phyloP scores from a whole-genome alignment of 2,113 vertebrate species.

The Mormyrus iriodes region DNA sequence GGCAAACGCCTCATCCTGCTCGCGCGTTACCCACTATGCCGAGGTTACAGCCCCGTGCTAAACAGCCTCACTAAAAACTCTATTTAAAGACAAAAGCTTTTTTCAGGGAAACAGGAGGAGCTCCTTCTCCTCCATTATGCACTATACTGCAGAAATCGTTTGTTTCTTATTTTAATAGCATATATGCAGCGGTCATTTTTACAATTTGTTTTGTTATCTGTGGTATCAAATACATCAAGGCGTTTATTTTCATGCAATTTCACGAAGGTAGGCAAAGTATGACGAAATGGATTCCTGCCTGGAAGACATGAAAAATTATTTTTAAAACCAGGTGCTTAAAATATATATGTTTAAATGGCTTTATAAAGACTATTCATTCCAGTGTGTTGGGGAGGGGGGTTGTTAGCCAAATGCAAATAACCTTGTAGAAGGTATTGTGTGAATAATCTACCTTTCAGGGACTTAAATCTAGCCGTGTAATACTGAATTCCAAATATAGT shows the following conservation, averaged over 20 bases:
- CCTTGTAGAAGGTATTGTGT: slow-evolving; percentile 18
- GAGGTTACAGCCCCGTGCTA: background rate
- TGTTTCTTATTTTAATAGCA: background rate
- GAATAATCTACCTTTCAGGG: slow-evolving; percentile 25
- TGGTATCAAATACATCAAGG: background rate
- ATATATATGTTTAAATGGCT: slow-evolving; percentile 10
- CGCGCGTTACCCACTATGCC: background rate
- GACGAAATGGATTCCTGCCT: background rate
- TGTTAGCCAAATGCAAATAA: slow-evolving; percentile 25
- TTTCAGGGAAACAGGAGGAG: background rate
- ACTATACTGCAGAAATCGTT: background rate
- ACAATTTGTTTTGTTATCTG: background rate
- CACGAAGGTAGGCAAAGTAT: background rate
- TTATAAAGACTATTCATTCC: slow-evolving; percentile 3
- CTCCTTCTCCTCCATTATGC: background rate
- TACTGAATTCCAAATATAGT: slow-evolving; percentile 33
- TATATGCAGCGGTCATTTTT: background rate
- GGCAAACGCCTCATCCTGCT: background rate
- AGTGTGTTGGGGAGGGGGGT: slow-evolving; percentile 2
- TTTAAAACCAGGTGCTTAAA: slow-evolving; percentile 9
- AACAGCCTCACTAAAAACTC: background rate
- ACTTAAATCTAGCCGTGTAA: slow-evolving; percentile 31
- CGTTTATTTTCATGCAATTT: background rate
- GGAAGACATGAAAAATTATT: background rate
- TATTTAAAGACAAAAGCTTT: background rate